Evolutionary conservation across 64 coral and sea anemone species (phyloP).

Genomic region (Montipora foliosa): DNA sequence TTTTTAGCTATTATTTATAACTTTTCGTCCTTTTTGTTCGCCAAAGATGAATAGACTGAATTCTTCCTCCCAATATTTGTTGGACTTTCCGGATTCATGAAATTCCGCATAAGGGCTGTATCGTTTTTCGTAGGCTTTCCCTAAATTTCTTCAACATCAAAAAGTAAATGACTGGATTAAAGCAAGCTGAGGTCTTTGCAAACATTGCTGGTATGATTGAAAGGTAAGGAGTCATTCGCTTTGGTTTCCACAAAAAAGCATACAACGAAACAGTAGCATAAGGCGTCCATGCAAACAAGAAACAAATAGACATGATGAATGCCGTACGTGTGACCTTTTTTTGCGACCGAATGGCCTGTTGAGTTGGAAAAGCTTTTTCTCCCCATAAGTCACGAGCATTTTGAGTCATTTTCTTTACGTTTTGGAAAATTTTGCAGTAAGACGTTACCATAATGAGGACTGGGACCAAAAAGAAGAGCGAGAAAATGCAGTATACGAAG

Average conservation of each 20-base stretch:
- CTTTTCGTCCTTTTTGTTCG: background rate
- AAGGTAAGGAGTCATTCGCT: background rate
- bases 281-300: constrained; percentile 36
- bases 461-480: constrained; percentile 28
- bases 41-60: background rate
- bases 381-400: constrained; percentile 40
- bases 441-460: background rate
- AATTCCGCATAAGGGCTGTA: background rate
- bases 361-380: background rate
- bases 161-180: constrained; percentile 43
- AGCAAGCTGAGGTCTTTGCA: constrained; percentile 21
- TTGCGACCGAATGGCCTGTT: background rate
- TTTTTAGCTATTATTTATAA: background rate
- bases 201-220: background rate
- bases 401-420: constrained; percentile 24
- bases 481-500: constrained; percentile 11
- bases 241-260: background rate
- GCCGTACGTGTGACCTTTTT: constrained; percentile 7
- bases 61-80: background rate
- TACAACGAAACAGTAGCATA: constrained; percentile 11
- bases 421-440: constrained; percentile 2
- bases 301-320: constrained; percentile 3
- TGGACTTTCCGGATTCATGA: background rate
- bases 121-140: background rate
- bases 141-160: constrained; percentile 16